A percentile compares a stretch with the other conserved stretches of the same genome.
phyloP scores from a whole-genome alignment of 2,113 vertebrate genomes.

The Hippotragus niger region DNA sequence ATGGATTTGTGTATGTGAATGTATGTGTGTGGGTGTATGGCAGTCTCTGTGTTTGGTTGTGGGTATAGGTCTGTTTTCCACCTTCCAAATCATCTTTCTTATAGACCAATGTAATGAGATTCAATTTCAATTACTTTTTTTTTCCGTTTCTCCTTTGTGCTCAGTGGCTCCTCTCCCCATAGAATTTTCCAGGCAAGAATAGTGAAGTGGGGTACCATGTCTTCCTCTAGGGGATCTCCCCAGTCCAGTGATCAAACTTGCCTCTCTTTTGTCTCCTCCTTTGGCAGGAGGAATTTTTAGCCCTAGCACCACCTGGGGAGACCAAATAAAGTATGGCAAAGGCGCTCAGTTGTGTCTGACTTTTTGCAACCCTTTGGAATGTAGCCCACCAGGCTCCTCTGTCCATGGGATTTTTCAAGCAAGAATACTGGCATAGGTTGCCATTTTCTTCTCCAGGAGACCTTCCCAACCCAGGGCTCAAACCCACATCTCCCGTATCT shows the following conservation, averaged over 20 bases:
- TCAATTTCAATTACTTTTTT: neutral
- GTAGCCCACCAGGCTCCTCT: neutral
- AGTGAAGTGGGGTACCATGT: neutral
- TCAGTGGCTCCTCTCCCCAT: neutral
- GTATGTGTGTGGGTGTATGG: neutral
- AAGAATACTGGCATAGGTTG: neutral
- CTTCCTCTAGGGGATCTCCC: neutral
- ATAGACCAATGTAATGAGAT: neutral
- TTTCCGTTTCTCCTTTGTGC: neutral
- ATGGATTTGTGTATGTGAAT: neutral
- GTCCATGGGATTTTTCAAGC: neutral
- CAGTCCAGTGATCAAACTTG: neutral
- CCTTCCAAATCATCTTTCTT: neutral
- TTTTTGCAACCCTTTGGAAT: neutral
- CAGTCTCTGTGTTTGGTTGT: neutral
- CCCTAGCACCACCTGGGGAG: neutral
- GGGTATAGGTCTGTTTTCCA: too few species aligned
- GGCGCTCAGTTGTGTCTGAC: neutral
- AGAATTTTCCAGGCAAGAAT: neutral
- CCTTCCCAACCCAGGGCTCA: neutral
- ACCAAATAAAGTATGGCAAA: neutral
- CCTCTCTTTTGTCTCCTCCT: neutral
- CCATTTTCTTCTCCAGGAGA: neutral
- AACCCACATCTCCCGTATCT: neutral
- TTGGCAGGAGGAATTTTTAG: neutral